Evolutionary conservation across 2,797 vertebrate species (phyloP), one percentile per base, ranked within the genome.

Genomic region (Propithecus perrieri): DNA sequence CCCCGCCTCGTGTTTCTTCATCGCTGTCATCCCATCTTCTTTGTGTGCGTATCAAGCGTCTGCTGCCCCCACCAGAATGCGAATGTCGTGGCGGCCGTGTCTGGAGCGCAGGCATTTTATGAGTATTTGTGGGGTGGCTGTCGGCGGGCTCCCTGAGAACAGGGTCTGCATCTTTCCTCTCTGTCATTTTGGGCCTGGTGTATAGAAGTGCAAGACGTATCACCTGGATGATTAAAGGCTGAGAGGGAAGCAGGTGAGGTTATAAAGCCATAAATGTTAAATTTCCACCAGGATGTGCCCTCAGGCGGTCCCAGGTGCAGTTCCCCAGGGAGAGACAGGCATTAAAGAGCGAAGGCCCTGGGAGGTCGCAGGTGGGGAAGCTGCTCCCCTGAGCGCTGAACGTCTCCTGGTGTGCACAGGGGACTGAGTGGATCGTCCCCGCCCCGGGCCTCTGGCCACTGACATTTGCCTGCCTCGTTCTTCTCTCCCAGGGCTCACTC

Each of bases 371-470:
- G 94, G 71, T 9, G 9, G 63, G 53, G 55, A 18, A 38, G 55
- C 71, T 57, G 24, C 55, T 57, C 22, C 55, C 22, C 3, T 24
- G 22, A 26, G 55, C 24, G 9, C 22, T 9, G 55, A 17, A 41
- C 41, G 22, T 46, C 48, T 93, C 69, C 43, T 18, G 78, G 50
- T 5, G 28, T 41, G 43, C 30, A 26, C 3, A 5, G 41, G 46
- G 46, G 59, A 48, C 57, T 0, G 4, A 35, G 2, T 18, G 61
- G 74, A 3, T 11, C 1, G 18, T 26, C 41, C 1, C 1, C 4
- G 13, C 0, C 1, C 55, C 14, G 6, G 48, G 72, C 71, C 50
- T 53, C 48, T 81, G 84, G 41, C 33, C 17, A 0, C 48, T n/a
- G 88, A 81, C 75, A 20, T 81, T 43, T 41, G 88, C 59, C 41